phyloP scores from a whole-genome alignment of 1,140 invertebrate genomes.

The Venustaconcha ellipsiformis region DNA sequence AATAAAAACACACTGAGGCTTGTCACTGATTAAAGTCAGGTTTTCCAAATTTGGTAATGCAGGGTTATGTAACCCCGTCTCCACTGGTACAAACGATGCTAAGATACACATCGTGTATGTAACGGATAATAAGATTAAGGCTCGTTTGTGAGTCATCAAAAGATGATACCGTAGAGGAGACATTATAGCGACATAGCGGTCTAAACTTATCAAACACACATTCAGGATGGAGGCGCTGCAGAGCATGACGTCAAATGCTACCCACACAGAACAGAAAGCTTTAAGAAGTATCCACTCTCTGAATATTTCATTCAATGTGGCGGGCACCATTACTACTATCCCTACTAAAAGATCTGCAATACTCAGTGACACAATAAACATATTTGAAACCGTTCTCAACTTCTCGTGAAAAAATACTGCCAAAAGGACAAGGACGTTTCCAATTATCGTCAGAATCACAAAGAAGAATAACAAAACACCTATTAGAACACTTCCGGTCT shows the following conservation, averaged over 20 bases:
- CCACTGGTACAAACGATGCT: constrained; percentile 97
- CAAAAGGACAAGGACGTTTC: constrained; percentile 87
- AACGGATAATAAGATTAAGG: constrained; percentile 89
- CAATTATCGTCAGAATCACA: constrained; percentile 64
- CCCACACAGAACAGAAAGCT: constrained; percentile 97
- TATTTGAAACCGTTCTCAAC: constrained; percentile 91
- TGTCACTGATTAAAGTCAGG: constrained; percentile 44
- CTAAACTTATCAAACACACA: constrained; percentile 96
- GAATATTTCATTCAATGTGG: constrained; percentile 70
- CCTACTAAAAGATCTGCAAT: constrained; percentile 94
- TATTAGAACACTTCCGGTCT: constrained; percentile 25
- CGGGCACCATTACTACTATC: constrained; percentile 79
- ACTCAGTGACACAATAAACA: constrained; percentile 94
- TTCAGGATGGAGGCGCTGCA: constrained; percentile 98
- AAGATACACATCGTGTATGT: constrained; percentile 96
- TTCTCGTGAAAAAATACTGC: constrained; percentile 90
- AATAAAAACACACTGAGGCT: constrained; percentile 54
- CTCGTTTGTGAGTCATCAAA: constrained; percentile 85
- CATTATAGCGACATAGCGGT: constrained; percentile 98
- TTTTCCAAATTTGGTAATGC: constrained; percentile 48
- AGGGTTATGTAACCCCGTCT: constrained; percentile 83
- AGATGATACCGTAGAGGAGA: constrained; percentile 97
- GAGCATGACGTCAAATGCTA: constrained; percentile 99
- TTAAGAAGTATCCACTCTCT: constrained; percentile 94
- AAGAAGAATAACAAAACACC: constrained; percentile 41